Evolutionary conservation across 2,797 vertebrate genomes (phyloP).

Genomic region (Peromyscus melanophrys): DNA sequence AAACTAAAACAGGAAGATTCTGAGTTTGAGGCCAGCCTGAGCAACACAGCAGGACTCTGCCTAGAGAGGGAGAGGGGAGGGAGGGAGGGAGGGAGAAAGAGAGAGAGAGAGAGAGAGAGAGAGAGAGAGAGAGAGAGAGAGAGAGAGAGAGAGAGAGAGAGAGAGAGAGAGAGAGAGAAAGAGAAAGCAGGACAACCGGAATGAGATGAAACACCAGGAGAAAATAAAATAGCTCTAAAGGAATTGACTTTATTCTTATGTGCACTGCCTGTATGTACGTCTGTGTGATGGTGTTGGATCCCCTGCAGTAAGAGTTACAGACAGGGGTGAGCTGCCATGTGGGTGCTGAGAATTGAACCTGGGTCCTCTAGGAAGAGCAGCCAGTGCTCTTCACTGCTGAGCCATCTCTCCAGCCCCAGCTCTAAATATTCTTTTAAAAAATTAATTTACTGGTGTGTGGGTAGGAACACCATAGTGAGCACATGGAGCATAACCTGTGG

Average conservation of each 20-base stretch:
- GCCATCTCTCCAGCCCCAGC: background rate
- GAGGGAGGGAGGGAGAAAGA: no score
- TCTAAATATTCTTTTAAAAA: background rate
- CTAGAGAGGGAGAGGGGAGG: no score
- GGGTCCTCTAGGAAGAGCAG: no score
- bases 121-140: background rate
- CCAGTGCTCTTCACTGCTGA: background rate
- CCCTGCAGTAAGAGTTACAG: background rate
- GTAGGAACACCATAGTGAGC: background rate
- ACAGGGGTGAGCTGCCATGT: background rate
- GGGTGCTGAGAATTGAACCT: background rate
- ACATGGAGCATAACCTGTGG: background rate
- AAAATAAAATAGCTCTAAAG: background rate
- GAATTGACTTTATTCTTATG: background rate
- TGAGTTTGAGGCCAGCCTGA: background rate
- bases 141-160: background rate
- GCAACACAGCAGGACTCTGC: background rate
- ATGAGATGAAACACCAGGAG: background rate
- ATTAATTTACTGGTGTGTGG: background rate
- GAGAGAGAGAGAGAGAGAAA: no score
- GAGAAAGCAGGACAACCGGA: background rate
- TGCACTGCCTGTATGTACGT: background rate
- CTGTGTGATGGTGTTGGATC: background rate
- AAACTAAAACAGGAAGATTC: background rate
- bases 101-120: no score